These are phyloP conservation scores for Allophyes oxyacanthae DNA, from an alignment of 2,888 invertebrate genomes.

Conservation along the genomic window DNA sequence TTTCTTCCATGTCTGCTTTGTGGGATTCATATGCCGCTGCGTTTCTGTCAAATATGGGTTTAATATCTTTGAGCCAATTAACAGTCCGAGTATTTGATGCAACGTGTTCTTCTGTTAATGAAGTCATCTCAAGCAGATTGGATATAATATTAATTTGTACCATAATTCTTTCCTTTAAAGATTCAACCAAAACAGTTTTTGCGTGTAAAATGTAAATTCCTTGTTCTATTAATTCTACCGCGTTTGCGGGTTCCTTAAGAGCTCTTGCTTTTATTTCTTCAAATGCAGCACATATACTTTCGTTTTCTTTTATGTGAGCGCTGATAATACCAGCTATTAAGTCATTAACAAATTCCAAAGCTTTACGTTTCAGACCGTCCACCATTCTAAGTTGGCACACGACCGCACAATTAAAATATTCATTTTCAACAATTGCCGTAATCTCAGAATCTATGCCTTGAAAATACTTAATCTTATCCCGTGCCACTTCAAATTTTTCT, in stretches of 20 bases:
- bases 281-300: slow-evolving; percentile 92
- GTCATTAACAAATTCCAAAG: slow-evolving; percentile 88
- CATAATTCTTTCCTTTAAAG: slow-evolving; percentile 92
- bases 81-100: slow-evolving; percentile 94
- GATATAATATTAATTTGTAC: slow-evolving; percentile 91
- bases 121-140: slow-evolving; percentile 93
- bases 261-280: slow-evolving; percentile 92
- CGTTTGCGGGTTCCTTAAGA: slow-evolving; percentile 92
- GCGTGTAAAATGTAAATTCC: slow-evolving; percentile 95
- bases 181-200: slow-evolving; percentile 92
- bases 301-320: slow-evolving; percentile 91
- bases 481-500: slow-evolving; percentile 89
- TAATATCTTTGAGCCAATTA: slow-evolving; percentile 94
- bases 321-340: slow-evolving; percentile 91
- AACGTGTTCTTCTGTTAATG: slow-evolving; percentile 93
- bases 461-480: slow-evolving; percentile 90
- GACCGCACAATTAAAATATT: slow-evolving; percentile 91
- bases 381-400: slow-evolving; percentile 91
- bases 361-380: slow-evolving; percentile 89
- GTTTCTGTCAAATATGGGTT: slow-evolving; percentile 94
- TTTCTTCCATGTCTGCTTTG: slow-evolving; percentile 96
- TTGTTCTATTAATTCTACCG: slow-evolving; percentile 94
- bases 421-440: slow-evolving; percentile 90
- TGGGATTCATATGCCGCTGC: slow-evolving; percentile 94
- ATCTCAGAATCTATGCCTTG: slow-evolving; percentile 90